phyloP scores from a whole-genome alignment of 2,888 invertebrate genomes.

The Campaea margaritaria region DNA sequence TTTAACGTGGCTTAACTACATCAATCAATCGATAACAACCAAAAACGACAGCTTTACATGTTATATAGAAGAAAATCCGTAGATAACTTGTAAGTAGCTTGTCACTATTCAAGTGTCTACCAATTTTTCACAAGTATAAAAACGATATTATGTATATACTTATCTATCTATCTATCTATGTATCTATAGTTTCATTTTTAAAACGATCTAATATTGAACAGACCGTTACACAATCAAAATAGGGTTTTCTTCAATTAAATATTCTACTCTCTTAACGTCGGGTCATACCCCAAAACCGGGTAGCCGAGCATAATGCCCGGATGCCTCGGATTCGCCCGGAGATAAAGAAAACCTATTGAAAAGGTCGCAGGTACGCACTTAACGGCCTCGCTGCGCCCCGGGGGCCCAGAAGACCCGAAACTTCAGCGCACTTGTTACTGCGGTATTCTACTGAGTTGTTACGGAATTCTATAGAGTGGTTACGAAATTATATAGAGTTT shows the following conservation, averaged over 20 bases:
- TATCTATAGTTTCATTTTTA: background rate
- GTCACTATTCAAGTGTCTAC: no score
- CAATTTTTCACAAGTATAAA: no score
- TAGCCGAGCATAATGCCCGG: conserved; percentile 50
- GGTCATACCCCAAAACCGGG: conserved; percentile 32
- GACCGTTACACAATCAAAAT: background rate
- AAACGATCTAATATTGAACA: background rate
- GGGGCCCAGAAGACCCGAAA: conserved; percentile 27
- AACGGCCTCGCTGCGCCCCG: conserved; percentile 31
- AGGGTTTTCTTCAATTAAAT: background rate
- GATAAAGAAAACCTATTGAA: conserved; percentile 44
- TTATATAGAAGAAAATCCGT: no score
- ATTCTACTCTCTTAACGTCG: background rate
- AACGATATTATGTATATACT: no score
- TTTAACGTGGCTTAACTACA: no score
- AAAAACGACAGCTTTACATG: no score
- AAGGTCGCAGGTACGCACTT: conserved; percentile 42
- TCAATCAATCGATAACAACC: no score
- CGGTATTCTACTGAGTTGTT: conserved; percentile 38
- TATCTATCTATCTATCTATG: no score
- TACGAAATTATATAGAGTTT: background rate
- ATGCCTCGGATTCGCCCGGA: conserved; percentile 33
- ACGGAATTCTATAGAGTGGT: background rate
- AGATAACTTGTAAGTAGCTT: no score
- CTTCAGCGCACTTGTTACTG: conserved; percentile 36